Evolutionary conservation across 2,113 vertebrate genomes (phyloP), one percentile per base, ranked within the genome.

Genomic region (Ophiodon elongatus): DNA sequence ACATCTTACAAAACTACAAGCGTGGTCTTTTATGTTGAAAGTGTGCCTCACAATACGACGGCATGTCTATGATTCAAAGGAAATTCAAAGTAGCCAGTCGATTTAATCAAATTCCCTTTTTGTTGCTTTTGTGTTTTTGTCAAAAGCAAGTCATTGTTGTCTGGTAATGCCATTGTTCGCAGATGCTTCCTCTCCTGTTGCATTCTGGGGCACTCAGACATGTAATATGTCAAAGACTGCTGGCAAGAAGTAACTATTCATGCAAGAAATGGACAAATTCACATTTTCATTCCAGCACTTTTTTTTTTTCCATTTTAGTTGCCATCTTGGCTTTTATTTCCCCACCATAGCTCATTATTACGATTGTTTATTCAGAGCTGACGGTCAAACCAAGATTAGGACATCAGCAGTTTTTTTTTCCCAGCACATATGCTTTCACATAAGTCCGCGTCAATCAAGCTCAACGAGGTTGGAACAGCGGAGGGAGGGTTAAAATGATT

Each of bases 161-260:
- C 47, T 52, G 54, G 41, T 35, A 27, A 43, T 60, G 21, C 62
- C 68, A 43, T 62, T 62, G 23, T 23, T 78, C 57, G 41, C 79
- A 71, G 74, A 25, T 52, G 76, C 17, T 29, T 8, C 31, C n/a
- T 29, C 35, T 25, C 29, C 13, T 59, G 31, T 17, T 62, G 25
- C 72, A 66, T 71, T 67, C 60, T 63, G 27, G 39, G 27, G 35
- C 59, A 21, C 4, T 54, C 17, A 31, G 35, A 59, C 31, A 25
- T 56, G 54, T n/a, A 39, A 7, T 66, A 25, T 64, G 63, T 76
- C 23, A 57, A 70, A 45, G 23, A 57, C 21, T 9, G 10, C 56
- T 74, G 79, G 62, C 63, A 57, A 15, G 4, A 64, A 35, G 17
- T 4, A 10, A 19, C 5, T 3, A 23, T 68, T 63, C 37, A 52